Evolutionary conservation across 2,888 invertebrate species (phyloP), one percentile per base, ranked within the genome.

Genomic region (Pherbina coryleti): DNA sequence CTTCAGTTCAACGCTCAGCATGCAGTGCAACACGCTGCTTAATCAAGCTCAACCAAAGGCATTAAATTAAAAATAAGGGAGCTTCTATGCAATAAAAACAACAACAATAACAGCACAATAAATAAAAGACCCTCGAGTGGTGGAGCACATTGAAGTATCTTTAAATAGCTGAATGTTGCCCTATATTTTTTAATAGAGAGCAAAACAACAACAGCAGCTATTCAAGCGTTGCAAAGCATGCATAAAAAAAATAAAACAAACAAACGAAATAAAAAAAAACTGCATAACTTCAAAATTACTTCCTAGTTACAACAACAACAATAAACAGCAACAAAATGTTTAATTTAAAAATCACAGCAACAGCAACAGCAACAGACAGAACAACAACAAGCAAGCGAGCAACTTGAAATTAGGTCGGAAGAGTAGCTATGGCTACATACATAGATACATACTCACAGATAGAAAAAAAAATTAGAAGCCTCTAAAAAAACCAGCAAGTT

Each of bases 371-470:
- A 53, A 53, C 31, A 14, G 66, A 34, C 37, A 51, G 44, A 62
- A 60, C 71, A 57, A 72, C 51, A 9, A 64, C 49, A 62, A 51
- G 8, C 28, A 44, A 75, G 75, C 75, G 75, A 67, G 67, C 67
- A 60, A 77, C 79, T 73, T 75, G 82, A 82, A 83, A 83, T 83
- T 82, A 81, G 83, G 83, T 83, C 83, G 83, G 81, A 83, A 83
- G 81, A 82, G 81, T 81, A 83, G 75, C 44, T 28, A 28, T 11
- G 22, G 44, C 44, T 44, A 44, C 44, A 44, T 44, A 37, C 1
- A 4, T 37, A 37, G 37, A 7, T 7, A 44, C 11, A 44, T 44
- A 37, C 31, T 3, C 3, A 5, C 31, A 37, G 11, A 34, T 31
- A 71, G 71, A 60, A 75, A 31, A 66, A 49, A 51, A 64, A 34